Percentiles rank a stretch among this genome's conserved stretches.
These are phyloP conservation scores for Nephotettix cincticeps DNA, from an alignment of 1,140 invertebrate genomes.

Conservation along the genomic window DNA sequence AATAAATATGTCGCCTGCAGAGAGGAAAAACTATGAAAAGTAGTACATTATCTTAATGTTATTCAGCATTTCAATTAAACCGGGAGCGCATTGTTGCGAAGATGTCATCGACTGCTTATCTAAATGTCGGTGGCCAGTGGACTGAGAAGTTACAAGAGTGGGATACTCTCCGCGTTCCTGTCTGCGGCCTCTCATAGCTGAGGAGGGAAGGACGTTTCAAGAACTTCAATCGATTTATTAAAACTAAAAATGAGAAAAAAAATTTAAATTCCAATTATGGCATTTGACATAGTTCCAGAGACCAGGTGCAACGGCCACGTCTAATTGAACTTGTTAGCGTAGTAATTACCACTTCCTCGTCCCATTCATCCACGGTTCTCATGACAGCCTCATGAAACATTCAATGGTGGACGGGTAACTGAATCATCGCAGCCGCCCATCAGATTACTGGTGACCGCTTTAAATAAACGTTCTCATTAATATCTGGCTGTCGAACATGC, in stretches of 20 bases:
- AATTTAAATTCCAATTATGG: too few relatives aligned
- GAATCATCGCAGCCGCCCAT: background rate
- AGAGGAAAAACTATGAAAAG: conserved; percentile 11
- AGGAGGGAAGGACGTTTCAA: too few relatives aligned
- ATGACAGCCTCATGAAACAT: conserved; percentile 3
- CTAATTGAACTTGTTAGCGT: background rate
- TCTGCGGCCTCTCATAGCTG: too few relatives aligned
- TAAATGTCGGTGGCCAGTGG: background rate
- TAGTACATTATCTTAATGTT: conserved; percentile 12
- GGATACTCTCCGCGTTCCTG: background rate
- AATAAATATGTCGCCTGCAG: conserved; percentile 16
- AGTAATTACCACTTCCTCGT: background rate
- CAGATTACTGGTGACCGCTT: background rate
- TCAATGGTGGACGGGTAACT: background rate
- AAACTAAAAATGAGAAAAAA: too few relatives aligned
- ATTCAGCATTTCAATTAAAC: conserved; percentile 21
- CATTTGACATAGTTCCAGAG: too few relatives aligned
- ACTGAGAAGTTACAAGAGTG: conserved; percentile 11
- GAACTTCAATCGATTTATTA: too few relatives aligned
- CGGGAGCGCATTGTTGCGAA: background rate
- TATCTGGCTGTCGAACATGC: background rate
- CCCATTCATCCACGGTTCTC: background rate
- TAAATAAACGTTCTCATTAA: background rate
- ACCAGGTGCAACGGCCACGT: too few relatives aligned
- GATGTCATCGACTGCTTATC: background rate